Percentiles rank a stretch among this genome's conserved stretches.
phyloP scores from a whole-genome alignment of 2,113 vertebrate species.

The Tachysurus fulvidraco region DNA sequence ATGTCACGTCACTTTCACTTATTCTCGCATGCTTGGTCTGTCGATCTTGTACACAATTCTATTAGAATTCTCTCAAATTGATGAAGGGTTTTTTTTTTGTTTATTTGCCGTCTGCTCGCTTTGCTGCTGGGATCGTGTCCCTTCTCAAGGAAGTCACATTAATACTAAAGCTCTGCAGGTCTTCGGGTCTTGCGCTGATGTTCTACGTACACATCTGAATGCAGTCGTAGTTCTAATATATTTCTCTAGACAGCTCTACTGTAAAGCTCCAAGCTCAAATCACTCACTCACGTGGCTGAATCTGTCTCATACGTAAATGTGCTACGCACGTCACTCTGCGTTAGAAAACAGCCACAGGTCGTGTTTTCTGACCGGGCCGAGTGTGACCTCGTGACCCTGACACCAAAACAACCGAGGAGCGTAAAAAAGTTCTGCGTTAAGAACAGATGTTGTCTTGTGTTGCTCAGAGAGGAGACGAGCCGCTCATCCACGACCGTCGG shows the following conservation, averaged over 20 bases:
- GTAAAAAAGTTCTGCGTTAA: slow-evolving; percentile 55
- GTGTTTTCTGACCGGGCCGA: slow-evolving; percentile 55
- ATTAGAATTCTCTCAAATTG: not conserved
- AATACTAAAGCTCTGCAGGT: not conserved
- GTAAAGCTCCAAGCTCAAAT: not conserved
- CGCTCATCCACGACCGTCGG: not conserved
- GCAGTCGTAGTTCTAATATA: no score
- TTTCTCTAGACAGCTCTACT: not conserved
- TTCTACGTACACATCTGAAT: not conserved
- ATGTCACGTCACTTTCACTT: no score
- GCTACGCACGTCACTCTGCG: slow-evolving; percentile 25
- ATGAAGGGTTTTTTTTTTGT: not conserved
- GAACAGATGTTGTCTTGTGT: slow-evolving; percentile 68
- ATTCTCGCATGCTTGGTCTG: not conserved
- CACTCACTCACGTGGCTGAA: not conserved
- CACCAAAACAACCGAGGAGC: slow-evolving; percentile 51
- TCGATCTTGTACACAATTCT: not conserved
- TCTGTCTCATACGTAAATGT: not conserved
- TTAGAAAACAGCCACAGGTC: slow-evolving; percentile 55
- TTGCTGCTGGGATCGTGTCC: not conserved
- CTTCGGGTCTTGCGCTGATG: not conserved
- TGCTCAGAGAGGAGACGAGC: slow-evolving; percentile 51
- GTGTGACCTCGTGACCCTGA: slow-evolving; percentile 59
- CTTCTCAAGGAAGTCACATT: not conserved
- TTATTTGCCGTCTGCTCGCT: not conserved